Evolutionary conservation across 2,888 invertebrate species (phyloP).

Genomic region (Leptinotarsa rubiginosa): DNA sequence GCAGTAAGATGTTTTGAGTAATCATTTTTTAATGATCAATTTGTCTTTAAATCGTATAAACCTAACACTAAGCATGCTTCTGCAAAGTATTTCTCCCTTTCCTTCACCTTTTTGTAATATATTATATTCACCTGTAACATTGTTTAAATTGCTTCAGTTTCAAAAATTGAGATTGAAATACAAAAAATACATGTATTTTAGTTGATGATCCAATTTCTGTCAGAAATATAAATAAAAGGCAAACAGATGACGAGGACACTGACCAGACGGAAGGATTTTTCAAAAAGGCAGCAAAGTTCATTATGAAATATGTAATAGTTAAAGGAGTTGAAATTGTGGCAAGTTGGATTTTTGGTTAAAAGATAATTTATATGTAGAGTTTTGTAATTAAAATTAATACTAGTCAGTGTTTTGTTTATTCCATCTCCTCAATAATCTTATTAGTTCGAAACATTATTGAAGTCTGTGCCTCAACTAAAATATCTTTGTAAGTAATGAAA

Average conservation of each 20-base stretch:
- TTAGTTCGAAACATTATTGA: no score
- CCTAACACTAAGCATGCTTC: constrained; percentile 1
- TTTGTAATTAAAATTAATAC: neutral
- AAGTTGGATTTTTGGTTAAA: constrained; percentile 31
- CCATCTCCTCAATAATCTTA: neutral
- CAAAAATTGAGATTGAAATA: neutral
- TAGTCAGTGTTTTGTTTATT: neutral
- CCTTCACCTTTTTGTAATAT: neutral
- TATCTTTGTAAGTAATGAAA: no score
- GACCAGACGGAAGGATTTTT: constrained; percentile 25
- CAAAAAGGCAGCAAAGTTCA: constrained; percentile 30
- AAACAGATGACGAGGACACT: constrained; percentile 21
- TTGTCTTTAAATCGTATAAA: neutral
- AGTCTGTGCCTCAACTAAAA: no score
- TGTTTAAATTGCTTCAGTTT: no score
- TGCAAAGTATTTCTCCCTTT: constrained; percentile 30
- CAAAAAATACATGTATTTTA: constrained; percentile 20
- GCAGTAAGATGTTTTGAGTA: constrained; percentile 5
- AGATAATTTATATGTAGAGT: neutral
- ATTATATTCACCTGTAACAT: no score
- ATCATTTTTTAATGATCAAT: neutral
- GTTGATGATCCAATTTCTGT: neutral
- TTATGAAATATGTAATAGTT: constrained; percentile 31
- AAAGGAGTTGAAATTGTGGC: constrained; percentile 22
- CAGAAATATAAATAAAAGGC: constrained; percentile 31